Evolutionary conservation across 2,797 vertebrate species (phyloP).

Genomic region (Lagorchestes hirsutus): DNA sequence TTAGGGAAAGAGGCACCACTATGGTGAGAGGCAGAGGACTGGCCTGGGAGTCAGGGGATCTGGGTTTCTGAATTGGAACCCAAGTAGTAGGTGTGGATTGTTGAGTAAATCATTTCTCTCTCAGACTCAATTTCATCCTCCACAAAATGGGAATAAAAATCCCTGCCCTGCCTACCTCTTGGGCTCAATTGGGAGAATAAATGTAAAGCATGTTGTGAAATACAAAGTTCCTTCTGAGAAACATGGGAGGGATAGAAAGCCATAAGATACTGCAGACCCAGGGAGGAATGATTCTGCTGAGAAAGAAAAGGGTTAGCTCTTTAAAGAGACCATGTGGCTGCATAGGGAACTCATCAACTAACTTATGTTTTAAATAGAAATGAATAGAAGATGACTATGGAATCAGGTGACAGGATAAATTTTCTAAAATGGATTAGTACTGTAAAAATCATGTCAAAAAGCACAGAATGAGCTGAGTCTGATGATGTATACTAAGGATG

Average conservation of each 20-base stretch:
- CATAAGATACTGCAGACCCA: background rate
- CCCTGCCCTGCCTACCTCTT: background rate
- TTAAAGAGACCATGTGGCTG: background rate
- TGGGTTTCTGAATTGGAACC: background rate
- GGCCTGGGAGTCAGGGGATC: conserved; percentile 66
- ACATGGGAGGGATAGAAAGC: background rate
- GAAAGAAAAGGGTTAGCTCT: background rate
- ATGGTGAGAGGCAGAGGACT: conserved; percentile 7
- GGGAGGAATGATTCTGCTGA: background rate
- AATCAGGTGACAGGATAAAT: background rate
- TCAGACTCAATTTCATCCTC: background rate
- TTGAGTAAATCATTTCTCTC: background rate
- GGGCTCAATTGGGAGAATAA: background rate
- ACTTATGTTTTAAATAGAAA: background rate
- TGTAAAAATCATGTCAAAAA: background rate
- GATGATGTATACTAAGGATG: background rate
- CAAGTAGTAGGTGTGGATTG: background rate
- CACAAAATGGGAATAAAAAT: background rate
- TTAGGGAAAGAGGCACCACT: conserved; percentile 50
- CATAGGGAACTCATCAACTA: background rate
- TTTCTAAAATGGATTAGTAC: background rate
- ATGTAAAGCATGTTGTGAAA: background rate
- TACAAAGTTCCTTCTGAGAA: background rate
- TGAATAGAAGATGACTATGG: background rate
- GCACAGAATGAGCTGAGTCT: background rate